Evolutionary conservation across 35 echinoderm and acorn worm genomes (phyloP), one percentile per base, ranked within the genome.

Genomic region (Amphiura filiformis): DNA sequence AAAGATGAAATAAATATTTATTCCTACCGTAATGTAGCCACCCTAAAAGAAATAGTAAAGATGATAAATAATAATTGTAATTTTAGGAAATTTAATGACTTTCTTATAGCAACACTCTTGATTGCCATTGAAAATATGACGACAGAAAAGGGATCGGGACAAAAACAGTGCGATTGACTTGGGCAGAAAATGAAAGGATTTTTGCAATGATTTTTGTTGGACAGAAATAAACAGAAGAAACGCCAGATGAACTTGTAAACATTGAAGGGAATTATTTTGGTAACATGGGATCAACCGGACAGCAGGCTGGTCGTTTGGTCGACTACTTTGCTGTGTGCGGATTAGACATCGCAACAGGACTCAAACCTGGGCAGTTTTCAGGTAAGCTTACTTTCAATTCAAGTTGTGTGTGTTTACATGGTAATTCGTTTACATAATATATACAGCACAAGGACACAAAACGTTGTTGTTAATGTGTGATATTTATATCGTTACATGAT

Each of bases 241-340:
- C n/a, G 20, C 44, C 44, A 52, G 44, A 52, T 52, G 44, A 52
- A 52, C 20, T 20, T 52, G 20, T 52, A 52, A n/a, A 52, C 44
- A 52, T 52, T 11, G 20, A 20, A 52, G 44, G 44, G 20, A 11
- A 11, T 11, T 52, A 52, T 52, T 52, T 11, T 11, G 44, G 20
- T 86, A 82, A 34, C 70, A 94, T 94, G 93, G 93, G 89, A 87
- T 94, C 93, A 35, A 90, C 88, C 31, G 93, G 88, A 57, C 89
- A 94, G 57, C 84, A 94, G 49, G 89, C 84, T 17, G 85, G 79
- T 76, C 78, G 93, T 47, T 91, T 94, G 56, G 93, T 94, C 34
- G 93, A 94, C 81, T 94, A 94, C 87, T 94, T 94, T 75, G 88
- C 75, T 41, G 93, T 94, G 36, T 94, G 93, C 76, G 93, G 93